Base-by-base conservation (phyloP, 2,888 invertebrate species). In the Hyles lineata region DNA sequence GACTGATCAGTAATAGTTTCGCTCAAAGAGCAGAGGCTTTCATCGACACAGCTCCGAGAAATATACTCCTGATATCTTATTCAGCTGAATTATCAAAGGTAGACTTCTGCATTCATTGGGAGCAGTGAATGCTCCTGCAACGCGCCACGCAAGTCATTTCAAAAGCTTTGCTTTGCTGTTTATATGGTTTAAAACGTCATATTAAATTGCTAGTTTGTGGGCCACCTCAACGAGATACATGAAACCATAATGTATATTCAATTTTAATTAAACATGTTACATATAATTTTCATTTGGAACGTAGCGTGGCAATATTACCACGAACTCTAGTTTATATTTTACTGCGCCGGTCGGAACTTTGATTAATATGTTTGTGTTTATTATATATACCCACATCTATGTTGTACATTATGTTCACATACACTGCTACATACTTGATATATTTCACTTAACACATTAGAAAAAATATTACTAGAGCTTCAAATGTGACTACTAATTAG, bases 1-100 rank as follows among this genome's bases (percentile, higher is more conserved):
- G 23, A 60, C 25, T 23, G 60, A 21, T 61, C 60, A 9, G 2
- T 61, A 29, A 5, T 61, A 61, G 19, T 17, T 61, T 6, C 61
- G 29, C 32, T 61, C 19, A 62, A 62, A 62, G 62, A 62, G 35
- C 62, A 63, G 15, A 63, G 35, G 21, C 43, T 43, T n/a, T 43
- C 35, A 19, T 17, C 25, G 60, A 19, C 9, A 35, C 19, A 8
- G n/a, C 9, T 32, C 19, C 3, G 21, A 35, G 35, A n/a, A 32
- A 63, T 21, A 21, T 21, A 63, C 9, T 25, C 23, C 17, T 29
- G 23, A 60, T 25, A 60, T 17, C 25, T 11, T 23, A 60, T 60
- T 60, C 25, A 60, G 17, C 9, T 23, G 25, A 60, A 25, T 15
- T 23, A 29, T 60, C 25, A 60, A 60, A 60, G 60, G 25, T 29